Conservation (phyloP, 2,888 invertebrate genomes). For the Eudasyphora cyanicolor region DNA sequence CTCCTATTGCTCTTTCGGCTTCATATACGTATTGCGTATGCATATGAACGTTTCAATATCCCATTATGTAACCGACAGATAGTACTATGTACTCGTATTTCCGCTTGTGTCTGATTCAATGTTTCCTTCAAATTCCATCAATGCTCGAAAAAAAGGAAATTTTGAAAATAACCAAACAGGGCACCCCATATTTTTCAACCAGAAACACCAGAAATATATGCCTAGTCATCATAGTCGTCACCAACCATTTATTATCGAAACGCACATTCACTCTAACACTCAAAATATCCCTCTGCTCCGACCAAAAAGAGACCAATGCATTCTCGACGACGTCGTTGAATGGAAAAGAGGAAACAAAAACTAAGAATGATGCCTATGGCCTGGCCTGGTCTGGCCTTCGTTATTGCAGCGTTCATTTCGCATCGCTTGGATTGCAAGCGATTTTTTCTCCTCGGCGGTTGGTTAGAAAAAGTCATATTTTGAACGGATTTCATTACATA, state of each 20-base stretch:
- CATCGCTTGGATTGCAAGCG: not conserved
- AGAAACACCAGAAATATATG: slow-evolving; percentile 49
- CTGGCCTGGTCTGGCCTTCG: not conserved
- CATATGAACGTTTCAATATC: not conserved
- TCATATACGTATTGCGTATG: not conserved
- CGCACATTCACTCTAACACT: not conserved
- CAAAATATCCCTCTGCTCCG: too few relatives aligned
- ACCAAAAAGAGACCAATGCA: not conserved
- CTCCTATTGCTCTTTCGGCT: not conserved
- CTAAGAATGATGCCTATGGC: not conserved
- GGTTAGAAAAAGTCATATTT: slow-evolving; percentile 45
- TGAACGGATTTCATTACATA: slow-evolving; percentile 52
- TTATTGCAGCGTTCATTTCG: not conserved
- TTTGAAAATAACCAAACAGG: not conserved
- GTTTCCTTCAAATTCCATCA: not conserved
- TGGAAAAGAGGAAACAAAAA: not conserved
- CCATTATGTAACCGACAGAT: not conserved
- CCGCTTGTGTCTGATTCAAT: not conserved
- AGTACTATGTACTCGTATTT: not conserved
- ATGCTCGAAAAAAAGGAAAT: not conserved
- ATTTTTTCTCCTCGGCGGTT: not conserved
- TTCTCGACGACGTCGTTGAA: not conserved
- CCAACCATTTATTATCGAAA: slow-evolving; percentile 26
- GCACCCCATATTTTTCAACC: slow-evolving; percentile 36
- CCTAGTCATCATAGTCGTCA: slow-evolving; percentile 40